Base-by-base conservation (phyloP, 2,888 invertebrate genomes). In the Petrolisthes manimaculis region DNA sequence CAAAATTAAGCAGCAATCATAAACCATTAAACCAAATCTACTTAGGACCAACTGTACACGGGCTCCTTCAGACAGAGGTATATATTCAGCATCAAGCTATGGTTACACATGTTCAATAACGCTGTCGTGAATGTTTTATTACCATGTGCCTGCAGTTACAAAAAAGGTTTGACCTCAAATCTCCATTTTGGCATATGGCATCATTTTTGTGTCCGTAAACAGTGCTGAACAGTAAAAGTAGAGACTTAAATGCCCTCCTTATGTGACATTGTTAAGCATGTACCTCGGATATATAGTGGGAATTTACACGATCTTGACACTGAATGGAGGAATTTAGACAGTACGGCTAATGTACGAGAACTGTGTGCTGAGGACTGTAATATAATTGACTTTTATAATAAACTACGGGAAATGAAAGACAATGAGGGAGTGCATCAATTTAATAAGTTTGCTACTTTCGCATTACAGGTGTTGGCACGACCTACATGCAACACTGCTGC, bases 381-480 rank as follows among this genome's bases (percentile, higher is more conserved):
- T 61, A 37, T 67, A 9, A 82, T 3, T 67, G 67, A 82, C 12
- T 67, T 82, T 67, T 82, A 37, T 51, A 67, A 5, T 51, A 82
- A 69, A 24, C 18, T 82, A 80, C 12, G 0, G 6, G 51, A 8
- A 67, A 12, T 82, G 51, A 37, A 82, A 82, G 51, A 82, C 24
- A 69, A 67, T 67, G 37, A 67, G 37, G 37, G 51, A 24, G 3
- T 24, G 3, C 14, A 67, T 69, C 9, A 67, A 61, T 67, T 82
- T 69, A 61, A 51, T 8, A 82, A 67, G 4, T 37, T 82, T 14
- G 14, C 67, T 14, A 69, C 24, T 37, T 82, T 82, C 14, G 82
- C 67, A 54, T 82, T 82, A 37, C 61, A 82, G 67, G 67, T 82
- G 2, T 82, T 82, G 67, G 82, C 82, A 37, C 51, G 67, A 82